Percentiles rank a stretch among this genome's conserved stretches.
Evolutionary conservation across 1,140 invertebrate species (phyloP).

Genomic region (Diplogasteroides magnus): DNA sequence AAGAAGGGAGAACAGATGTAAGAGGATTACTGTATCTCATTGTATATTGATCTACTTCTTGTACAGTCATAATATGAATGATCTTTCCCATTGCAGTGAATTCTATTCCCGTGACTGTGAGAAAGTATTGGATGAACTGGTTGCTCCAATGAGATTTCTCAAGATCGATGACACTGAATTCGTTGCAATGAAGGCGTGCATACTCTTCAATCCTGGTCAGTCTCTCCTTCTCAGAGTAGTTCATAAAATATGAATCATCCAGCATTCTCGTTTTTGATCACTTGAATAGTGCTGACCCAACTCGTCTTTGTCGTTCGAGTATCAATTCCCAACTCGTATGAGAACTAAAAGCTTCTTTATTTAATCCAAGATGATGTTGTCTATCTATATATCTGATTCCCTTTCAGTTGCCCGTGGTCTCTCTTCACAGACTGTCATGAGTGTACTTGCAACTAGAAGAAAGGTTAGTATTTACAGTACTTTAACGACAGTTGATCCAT

Average conservation of each 20-base stretch:
- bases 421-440: not conserved
- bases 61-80: not conserved
- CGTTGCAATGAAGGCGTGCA: conserved; percentile 52
- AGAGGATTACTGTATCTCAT: not conserved
- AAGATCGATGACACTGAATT: conserved; percentile 52
- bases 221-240: too few species aligned
- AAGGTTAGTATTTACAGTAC: conserved; percentile 1
- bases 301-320: too few species aligned
- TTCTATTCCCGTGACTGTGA: conserved; percentile 50
- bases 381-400: conserved; percentile 4
- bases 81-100: conserved; percentile 35
- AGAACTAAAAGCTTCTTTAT: too few species aligned
- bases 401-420: conserved; percentile 24
- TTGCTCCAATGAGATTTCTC: conserved; percentile 52
- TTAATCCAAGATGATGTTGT: not conserved
- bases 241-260: too few species aligned
- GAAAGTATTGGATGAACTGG: conserved; percentile 50
- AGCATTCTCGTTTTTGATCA: too few species aligned
- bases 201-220: conserved; percentile 54
- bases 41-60: not conserved
- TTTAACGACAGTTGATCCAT: not conserved
- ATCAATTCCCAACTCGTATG: too few species aligned
- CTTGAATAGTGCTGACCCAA: too few species aligned
- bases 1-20: conserved; percentile 15
- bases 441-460: conserved; percentile 15